Evolutionary conservation across 2,888 invertebrate genomes (phyloP), one percentile per base, ranked within the genome.

Genomic region (Standfussiana lucernea): DNA sequence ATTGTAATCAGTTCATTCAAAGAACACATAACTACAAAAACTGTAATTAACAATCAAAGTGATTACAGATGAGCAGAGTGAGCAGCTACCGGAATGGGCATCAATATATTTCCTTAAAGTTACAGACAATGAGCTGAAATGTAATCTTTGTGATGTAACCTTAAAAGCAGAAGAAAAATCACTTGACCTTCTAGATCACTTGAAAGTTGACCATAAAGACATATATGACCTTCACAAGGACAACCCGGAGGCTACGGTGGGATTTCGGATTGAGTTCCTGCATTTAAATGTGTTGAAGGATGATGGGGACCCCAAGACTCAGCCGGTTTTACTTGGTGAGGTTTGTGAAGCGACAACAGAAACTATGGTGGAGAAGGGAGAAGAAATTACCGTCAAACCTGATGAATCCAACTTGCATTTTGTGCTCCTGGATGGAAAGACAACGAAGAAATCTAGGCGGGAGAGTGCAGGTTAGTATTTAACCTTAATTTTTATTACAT

Each of bases 231-330:
- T 96, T 0, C 96, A 96, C 66, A 96, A 95, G 80, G 93, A 93
- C n/a, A 94, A 93, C 77, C 92, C 94, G 0, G 94, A 95, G 37
- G 92, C 93, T 11, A 91, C 92, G 0, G 93, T 95, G 0, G 95
- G 96, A 5, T 96, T 95, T 80, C 95, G 94, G 65, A 96, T 96
- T 47, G 96, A 96, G 82, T 96, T 96, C 80, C 89, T 96, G 10
- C 93, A 95, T 77, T 88, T 95, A 32, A 95, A 94, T 84, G 91
- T 93, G 74, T 81, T 94, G 80, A 95, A 95, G 82, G 94, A 93
- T 45, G 93, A 93, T 5, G 90, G 80, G 5, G 93, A 92, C 15
- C 79, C 86, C 0, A 94, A 94, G 80, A 78, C 82, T 0, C 90
- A 94, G 64, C 92, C 95, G 0, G 90, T 95, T 3, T 91, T 94